Percentiles rank a stretch among this genome's conserved stretches.
These are phyloP conservation scores for Tangara arthus DNA, from an alignment of 2,797 vertebrate species.

Conservation along the genomic window DNA sequence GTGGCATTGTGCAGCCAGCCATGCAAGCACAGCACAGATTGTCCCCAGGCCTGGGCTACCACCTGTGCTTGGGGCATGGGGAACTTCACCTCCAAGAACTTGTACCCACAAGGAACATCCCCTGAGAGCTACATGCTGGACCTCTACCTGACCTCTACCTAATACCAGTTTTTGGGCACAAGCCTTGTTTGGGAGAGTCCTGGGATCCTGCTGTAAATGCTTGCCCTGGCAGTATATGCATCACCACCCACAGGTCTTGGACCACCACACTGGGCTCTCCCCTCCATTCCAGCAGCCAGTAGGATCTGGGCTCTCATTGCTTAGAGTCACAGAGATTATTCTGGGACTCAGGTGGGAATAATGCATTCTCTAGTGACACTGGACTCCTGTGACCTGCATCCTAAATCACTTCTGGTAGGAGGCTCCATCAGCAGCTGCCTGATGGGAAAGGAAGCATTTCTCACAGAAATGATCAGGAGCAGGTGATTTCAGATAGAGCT, in stretches of 20 bases:
- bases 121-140: background rate
- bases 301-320: background rate
- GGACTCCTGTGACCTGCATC: background rate
- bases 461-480: background rate
- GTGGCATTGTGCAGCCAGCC: conserved; percentile 84
- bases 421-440: background rate
- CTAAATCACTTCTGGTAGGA: background rate
- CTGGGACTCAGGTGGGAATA: background rate
- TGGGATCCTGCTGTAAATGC: background rate
- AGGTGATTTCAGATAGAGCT: background rate
- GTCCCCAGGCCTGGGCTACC: conserved; percentile 78
- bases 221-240: background rate
- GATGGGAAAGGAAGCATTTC: background rate
- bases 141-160: background rate
- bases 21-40: conserved; percentile 80
- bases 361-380: background rate
- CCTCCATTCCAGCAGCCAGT: background rate
- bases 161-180: background rate
- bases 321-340: background rate
- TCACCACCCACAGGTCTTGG: background rate
- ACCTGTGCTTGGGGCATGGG: conserved; percentile 80
- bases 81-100: conserved; percentile 71
- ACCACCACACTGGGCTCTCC: background rate
- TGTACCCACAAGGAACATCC: background rate
- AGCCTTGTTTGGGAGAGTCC: background rate